Conservation (phyloP, 2,797 vertebrate genomes). For the Picus viridis region DNA sequence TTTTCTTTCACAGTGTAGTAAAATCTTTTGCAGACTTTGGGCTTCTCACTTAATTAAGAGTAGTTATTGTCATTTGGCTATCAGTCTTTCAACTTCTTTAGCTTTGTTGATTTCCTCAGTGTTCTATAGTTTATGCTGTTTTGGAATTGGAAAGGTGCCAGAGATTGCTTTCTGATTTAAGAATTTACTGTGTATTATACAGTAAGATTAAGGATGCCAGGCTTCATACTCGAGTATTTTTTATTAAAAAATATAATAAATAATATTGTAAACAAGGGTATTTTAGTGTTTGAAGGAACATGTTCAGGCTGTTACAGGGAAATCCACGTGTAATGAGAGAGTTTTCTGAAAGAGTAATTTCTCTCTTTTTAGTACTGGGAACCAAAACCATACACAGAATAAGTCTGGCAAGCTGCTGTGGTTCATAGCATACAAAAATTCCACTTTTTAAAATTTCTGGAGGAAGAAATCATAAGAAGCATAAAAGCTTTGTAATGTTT, state of each 20-base stretch:
- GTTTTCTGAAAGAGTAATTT: neutral
- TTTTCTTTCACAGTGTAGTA: neutral
- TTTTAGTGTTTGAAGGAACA: neutral
- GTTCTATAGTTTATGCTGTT: neutral
- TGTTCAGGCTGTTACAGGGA: neutral
- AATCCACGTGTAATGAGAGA: neutral
- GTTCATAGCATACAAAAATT: neutral
- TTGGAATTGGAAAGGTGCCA: neutral
- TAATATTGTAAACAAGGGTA: neutral
- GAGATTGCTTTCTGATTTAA: neutral
- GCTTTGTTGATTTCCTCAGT: neutral
- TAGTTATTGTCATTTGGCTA: neutral
- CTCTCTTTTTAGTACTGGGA: neutral
- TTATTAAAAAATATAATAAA: neutral
- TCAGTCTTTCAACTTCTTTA: neutral
- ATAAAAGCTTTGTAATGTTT: neutral
- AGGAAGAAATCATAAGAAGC: neutral
- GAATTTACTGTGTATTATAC: neutral
- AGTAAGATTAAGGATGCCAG: neutral
- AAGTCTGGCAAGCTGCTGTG: neutral
- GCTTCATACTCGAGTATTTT: neutral
- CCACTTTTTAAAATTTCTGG: neutral
- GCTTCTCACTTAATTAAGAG: neutral
- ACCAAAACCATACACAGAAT: neutral
- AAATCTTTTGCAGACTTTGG: neutral